Percentiles rank a stretch among this genome's conserved stretches.
phyloP scores from a whole-genome alignment of 2,888 invertebrate genomes.

The Pinctada fucata region DNA sequence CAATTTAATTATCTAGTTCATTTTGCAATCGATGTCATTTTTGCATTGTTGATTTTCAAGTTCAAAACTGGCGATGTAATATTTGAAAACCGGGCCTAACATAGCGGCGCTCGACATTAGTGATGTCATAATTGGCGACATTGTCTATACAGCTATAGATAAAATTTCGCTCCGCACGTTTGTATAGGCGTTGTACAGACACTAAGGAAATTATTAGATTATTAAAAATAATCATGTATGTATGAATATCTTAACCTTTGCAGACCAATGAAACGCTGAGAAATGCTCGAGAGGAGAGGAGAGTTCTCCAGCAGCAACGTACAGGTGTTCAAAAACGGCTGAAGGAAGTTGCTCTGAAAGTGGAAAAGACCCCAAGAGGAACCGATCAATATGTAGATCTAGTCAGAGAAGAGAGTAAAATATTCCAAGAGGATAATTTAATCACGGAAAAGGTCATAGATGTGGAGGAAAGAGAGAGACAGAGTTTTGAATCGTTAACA shows the following conservation, averaged over 20 bases:
- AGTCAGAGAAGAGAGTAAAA: constrained; percentile 82
- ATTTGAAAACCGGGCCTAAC: no score
- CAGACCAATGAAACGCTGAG: constrained; percentile 73
- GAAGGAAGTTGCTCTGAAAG: constrained; percentile 85
- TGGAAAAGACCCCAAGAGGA: constrained; percentile 87
- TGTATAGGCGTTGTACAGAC: no score
- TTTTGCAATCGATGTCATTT: no score
- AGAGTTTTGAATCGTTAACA: constrained; percentile 83
- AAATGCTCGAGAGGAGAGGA: constrained; percentile 64
- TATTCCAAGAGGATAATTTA: constrained; percentile 75
- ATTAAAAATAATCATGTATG: background rate
- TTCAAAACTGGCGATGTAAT: no score
- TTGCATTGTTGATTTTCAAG: no score
- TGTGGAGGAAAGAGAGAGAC: constrained; percentile 86
- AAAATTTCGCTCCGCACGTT: no score
- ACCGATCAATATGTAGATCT: constrained; percentile 87
- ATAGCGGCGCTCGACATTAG: no score
- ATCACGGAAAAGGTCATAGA: constrained; percentile 82
- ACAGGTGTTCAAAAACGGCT: constrained; percentile 76
- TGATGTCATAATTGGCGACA: no score
- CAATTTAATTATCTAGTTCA: no score
- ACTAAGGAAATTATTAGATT: no score
- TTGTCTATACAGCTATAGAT: no score
- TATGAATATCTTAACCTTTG: constrained; percentile 26
- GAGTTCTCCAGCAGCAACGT: constrained; percentile 63